Base-by-base conservation (phyloP, 2,797 vertebrate genomes). In the Notolabrus celidotus region DNA sequence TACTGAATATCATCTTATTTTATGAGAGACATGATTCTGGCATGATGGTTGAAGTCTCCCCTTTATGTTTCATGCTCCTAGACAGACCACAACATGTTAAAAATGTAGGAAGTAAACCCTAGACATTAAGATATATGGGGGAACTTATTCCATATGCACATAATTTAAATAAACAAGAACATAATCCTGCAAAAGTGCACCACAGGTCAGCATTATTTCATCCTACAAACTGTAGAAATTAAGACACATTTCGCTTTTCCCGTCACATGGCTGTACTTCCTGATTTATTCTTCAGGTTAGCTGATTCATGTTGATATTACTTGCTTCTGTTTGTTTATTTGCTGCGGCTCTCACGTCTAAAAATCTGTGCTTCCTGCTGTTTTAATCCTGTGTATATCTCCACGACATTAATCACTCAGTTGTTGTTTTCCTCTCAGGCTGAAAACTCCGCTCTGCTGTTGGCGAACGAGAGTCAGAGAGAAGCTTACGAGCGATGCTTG, bases 401-500 rank as follows among this genome's bases (percentile, higher is more conserved):
- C 19, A 2, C 59, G 53, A 47, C 20, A 25, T 47, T 15, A 25
- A 47, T 22, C 23, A 5, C 20, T 5, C 14, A 15, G 12, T 23
- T 47, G 23, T 49, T 53, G 5, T 39, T 36, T 45, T 10, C 45
- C 8, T 67, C 75, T 7, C 79, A 99, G 97, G 96, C 96, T 0
- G 97, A 99, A 86, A 99, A 99, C 76, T 95, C 95, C 0, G 95
- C 97, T 10, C 95, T 99, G 78, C 92, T 96, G 74, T 93, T 97
- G 91, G 97, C 97, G 46, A 98, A 98, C 0, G 97, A 99, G 92
- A 99, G 95, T 90, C 97, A 99, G 90, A 86, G 97, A 67, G 97
- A 99, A 60, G 97, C 97, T 0, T 98, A 98, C 0, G 97, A 98
- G 71, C 94, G 97, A 79, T 98, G 97, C 61, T 89, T 97, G 89